Base-by-base conservation (phyloP, 2,888 invertebrate genomes). In the Steinernema scapterisci region DNA sequence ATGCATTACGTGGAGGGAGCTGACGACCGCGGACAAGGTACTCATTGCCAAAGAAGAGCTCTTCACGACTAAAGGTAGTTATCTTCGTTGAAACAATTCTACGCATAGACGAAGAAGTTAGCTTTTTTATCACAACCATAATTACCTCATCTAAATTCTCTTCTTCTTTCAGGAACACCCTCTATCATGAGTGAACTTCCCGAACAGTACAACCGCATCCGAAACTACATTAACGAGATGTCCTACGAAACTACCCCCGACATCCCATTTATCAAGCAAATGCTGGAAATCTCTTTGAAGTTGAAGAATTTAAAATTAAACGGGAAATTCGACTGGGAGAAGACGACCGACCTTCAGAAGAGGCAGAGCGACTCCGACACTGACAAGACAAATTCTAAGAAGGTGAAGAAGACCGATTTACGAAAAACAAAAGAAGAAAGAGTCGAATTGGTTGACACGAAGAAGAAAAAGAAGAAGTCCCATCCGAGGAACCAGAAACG, bases 241-340 rank as follows among this genome's bases (percentile, higher is more conserved):
- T 54, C 25, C 23, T 54, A 54, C 21, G 54, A 9, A 21, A 54
- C 54, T 2, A 6, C 6, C 6, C 54, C 54, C 5, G 54, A 54
- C 25, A 54, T 54, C 16, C n/a, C 54, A 11, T 54, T 21, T 16
- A 54, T 54, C 25, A 54, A 23, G 54, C 21, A 54, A 13, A 54
- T 54, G 54, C 54, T 54, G 7, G n/a, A 23, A 27, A 25, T 54
- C 25, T 21, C 54, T 6, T 21, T 54, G 16, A 54, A 23, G 21
- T 6, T 5, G 25, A 23, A 54, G 25, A 54, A 54, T 21, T 6
- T 54, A 6, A 54, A 54, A 27, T 23, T 54, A 5, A 54, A 54
- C 21, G 54, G 25, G 6, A 3, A 5, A 9, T 54, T 54, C 21
- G 54, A 54, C 21, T 54, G 54, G 16, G 71, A 76, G 45, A n/a